Evolutionary conservation across 2,797 vertebrate species (phyloP).

Genomic region (Neoniphon sammara): DNA sequence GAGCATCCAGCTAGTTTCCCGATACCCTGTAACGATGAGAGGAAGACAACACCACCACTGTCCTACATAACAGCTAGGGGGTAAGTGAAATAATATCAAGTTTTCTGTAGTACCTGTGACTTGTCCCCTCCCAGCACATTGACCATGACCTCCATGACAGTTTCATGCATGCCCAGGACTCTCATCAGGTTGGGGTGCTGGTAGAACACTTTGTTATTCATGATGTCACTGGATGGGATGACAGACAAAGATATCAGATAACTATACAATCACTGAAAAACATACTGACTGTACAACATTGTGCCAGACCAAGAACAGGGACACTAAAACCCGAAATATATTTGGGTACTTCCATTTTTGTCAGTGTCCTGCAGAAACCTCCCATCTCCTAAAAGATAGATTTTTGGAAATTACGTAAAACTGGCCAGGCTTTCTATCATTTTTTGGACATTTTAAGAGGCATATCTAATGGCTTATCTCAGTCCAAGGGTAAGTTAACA

Average conservation of each 20-base stretch:
- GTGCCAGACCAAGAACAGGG: too few species aligned
- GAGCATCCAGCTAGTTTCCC: too few species aligned
- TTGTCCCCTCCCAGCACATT: constrained; percentile 96
- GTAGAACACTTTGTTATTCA: constrained; percentile 99
- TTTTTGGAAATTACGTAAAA: not conserved
- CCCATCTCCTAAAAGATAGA: too few species aligned
- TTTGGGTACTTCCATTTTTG: too few species aligned
- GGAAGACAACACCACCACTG: too few species aligned
- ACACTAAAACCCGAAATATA: too few species aligned
- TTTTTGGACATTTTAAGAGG: not conserved
- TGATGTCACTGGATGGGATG: constrained; percentile 89
- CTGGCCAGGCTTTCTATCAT: not conserved
- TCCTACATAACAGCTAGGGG: too few species aligned
- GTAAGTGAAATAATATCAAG: constrained; percentile 4
- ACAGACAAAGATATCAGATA: constrained; percentile 3
- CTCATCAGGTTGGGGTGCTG: constrained; percentile 99
- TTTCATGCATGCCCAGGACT: constrained; percentile 98
- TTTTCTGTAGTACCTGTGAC: constrained; percentile 88
- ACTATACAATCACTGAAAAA: too few species aligned
- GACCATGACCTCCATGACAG: constrained; percentile 99
- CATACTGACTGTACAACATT: too few species aligned
- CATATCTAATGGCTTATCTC: too few species aligned
- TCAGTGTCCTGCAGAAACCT: too few species aligned
- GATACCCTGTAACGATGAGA: too few species aligned
- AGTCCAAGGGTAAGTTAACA: not conserved